Conservation (phyloP, 2,888 invertebrate species). For the Eumerus sabulonum region DNA sequence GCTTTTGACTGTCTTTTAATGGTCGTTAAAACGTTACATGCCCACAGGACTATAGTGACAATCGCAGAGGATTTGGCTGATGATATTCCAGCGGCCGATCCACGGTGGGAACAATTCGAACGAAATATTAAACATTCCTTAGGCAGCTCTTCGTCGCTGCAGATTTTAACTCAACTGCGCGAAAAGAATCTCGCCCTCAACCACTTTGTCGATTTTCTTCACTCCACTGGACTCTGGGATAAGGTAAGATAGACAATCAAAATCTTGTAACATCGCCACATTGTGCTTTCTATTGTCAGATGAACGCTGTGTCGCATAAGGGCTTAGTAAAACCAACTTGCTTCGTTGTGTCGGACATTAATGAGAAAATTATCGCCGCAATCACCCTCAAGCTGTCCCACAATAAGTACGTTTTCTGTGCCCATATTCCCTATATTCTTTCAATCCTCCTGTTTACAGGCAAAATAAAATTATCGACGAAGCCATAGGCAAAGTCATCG, state of each 20-base stretch:
- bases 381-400: slow-evolving; percentile 84
- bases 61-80: slow-evolving; percentile 90
- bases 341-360: slow-evolving; percentile 84
- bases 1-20: no score
- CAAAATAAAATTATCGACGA: slow-evolving; percentile 79
- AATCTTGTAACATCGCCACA: neutral
- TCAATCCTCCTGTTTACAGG: slow-evolving; percentile 51
- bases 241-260: slow-evolving; percentile 78
- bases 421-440: neutral
- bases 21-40: neutral
- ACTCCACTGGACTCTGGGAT: slow-evolving; percentile 84
- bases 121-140: slow-evolving; percentile 79
- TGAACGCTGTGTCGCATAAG: slow-evolving; percentile 75
- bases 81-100: slow-evolving; percentile 93
- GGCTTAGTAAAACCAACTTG: slow-evolving; percentile 78
- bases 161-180: slow-evolving; percentile 90
- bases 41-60: slow-evolving; percentile 82
- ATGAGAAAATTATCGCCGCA: slow-evolving; percentile 89
- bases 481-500: slow-evolving; percentile 81
- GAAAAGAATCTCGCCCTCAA: slow-evolving; percentile 92
- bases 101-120: slow-evolving; percentile 80
- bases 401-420: slow-evolving; percentile 71
- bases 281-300: slow-evolving; percentile 67
- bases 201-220: slow-evolving; percentile 88
- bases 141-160: slow-evolving; percentile 89